Conservation (phyloP, 2,888 invertebrate genomes). For the Cantharis lateralis region DNA sequence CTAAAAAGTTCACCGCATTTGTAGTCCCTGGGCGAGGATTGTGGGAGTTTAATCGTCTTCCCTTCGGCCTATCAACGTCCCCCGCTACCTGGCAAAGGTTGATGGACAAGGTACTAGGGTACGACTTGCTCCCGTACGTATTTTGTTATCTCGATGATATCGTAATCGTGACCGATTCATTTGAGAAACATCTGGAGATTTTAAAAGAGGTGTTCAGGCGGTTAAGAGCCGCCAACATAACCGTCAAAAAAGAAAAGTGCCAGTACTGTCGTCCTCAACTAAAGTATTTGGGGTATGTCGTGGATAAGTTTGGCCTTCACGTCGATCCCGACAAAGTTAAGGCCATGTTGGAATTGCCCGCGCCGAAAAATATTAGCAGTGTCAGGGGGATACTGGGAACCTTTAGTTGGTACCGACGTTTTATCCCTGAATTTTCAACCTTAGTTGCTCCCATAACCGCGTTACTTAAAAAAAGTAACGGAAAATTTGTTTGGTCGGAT, state of each 20-base stretch:
- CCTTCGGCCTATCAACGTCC: neutral
- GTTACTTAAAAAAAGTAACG: neutral
- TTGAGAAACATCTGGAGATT: neutral
- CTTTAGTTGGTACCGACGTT: neutral
- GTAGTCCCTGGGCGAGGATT: neutral
- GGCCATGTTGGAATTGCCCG: neutral
- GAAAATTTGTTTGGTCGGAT: neutral
- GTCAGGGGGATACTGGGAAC: neutral
- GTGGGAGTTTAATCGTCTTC: neutral
- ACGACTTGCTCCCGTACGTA: neutral
- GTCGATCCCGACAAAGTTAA: slow-evolving; percentile 15
- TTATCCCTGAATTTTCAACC: neutral
- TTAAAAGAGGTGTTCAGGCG: neutral
- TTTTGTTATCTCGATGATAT: slow-evolving; percentile 5
- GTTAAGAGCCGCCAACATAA: no score
- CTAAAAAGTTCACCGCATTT: neutral
- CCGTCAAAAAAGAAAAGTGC: no score
- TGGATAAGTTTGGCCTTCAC: neutral
- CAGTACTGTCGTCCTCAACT: neutral
- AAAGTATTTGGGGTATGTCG: slow-evolving; percentile 18
- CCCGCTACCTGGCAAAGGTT: neutral
- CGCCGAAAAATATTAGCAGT: neutral
- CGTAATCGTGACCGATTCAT: neutral
- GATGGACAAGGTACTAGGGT: neutral
- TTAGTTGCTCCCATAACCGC: neutral